These are phyloP conservation scores for Ceratina australensis DNA, from an alignment of 1,140 invertebrate genomes.

Conservation along the genomic window DNA sequence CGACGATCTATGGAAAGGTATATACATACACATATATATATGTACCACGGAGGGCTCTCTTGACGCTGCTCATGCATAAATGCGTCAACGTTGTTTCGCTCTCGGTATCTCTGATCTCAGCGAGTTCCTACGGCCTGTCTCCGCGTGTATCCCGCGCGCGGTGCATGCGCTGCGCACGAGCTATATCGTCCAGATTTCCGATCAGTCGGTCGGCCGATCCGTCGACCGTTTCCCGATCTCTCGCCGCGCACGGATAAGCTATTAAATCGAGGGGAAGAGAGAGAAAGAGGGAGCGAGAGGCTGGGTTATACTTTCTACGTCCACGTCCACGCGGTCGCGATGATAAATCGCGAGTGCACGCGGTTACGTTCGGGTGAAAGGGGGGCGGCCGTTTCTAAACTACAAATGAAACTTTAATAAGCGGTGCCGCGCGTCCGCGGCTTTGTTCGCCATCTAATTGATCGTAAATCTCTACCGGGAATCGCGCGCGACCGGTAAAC, in stretches of 20 bases:
- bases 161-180: not conserved
- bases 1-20: constrained; percentile 56
- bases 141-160: not conserved
- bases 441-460: constrained; percentile 35
- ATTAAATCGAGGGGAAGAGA: constrained; percentile 27
- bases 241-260: constrained; percentile 8
- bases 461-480: constrained; percentile 23
- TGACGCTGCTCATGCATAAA: constrained; percentile 61
- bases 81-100: constrained; percentile 56
- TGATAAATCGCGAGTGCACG: constrained; percentile 32
- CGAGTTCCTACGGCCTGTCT: constrained; percentile 23
- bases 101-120: constrained; percentile 49
- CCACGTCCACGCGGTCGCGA: not conserved
- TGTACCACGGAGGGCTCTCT: constrained; percentile 26
- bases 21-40: not conserved
- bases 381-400: constrained; percentile 7
- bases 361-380: not conserved
- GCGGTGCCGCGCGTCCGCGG: not conserved
- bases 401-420: constrained; percentile 43
- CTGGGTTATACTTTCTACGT: constrained; percentile 12
- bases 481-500: constrained; percentile 17
- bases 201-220: constrained; percentile 34
- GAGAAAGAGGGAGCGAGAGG: no score
- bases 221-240: constrained; percentile 21
- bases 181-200: constrained; percentile 45